Conservation (phyloP, 2,888 invertebrate species). For the Tanypteryx hageni region DNA sequence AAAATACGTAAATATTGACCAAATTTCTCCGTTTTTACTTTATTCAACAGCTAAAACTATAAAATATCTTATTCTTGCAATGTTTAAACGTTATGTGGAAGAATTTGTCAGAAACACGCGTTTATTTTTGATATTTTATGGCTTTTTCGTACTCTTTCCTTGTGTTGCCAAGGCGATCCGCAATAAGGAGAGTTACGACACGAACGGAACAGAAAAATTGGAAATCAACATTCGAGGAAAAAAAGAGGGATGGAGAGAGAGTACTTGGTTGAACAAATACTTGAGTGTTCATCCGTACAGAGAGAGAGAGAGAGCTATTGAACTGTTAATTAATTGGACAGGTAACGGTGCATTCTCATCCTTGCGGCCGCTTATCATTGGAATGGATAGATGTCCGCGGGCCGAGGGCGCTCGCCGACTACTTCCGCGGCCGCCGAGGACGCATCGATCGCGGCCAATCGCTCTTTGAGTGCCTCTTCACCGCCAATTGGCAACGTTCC, state of each 20-base stretch:
- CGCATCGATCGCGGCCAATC: neutral
- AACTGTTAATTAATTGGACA: slow-evolving; percentile 3
- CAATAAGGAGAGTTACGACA: too few relatives aligned
- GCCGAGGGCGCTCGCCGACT: neutral
- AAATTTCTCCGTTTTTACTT: too few relatives aligned
- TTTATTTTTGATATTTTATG: too few relatives aligned
- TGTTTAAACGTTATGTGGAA: too few relatives aligned
- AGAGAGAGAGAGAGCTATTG: neutral
- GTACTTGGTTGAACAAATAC: neutral
- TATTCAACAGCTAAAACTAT: too few relatives aligned
- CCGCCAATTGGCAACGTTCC: neutral
- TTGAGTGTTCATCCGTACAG: neutral
- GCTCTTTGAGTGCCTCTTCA: neutral
- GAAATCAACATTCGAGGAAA: neutral
- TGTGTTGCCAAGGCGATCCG: too few relatives aligned
- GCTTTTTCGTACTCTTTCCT: too few relatives aligned
- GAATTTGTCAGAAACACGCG: too few relatives aligned
- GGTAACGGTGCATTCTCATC: neutral
- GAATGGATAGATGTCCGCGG: neutral
- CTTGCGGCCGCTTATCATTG: neutral
- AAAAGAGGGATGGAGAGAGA: neutral
- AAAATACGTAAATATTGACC: too few relatives aligned
- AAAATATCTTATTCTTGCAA: too few relatives aligned
- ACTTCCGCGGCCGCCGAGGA: neutral
- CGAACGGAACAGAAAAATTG: too few relatives aligned